Conservation (phyloP, 2,797 vertebrate genomes). For the Chelon auratus region DNA sequence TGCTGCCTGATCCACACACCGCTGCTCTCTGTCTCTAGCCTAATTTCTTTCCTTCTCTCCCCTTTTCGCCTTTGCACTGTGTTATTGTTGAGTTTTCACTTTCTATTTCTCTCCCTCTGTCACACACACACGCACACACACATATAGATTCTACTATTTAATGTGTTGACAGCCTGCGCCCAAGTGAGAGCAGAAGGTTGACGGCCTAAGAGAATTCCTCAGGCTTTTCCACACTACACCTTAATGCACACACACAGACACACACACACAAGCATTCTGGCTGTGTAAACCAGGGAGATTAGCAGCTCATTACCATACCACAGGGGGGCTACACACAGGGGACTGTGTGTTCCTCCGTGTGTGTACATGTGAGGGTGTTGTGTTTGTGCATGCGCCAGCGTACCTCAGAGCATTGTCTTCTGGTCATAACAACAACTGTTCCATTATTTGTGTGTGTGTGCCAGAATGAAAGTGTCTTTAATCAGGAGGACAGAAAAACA, state of each 20-base stretch:
- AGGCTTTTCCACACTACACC: slow-evolving; percentile 78
- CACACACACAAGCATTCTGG: slow-evolving; percentile 61
- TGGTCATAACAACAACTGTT: slow-evolving; percentile 82
- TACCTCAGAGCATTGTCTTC: slow-evolving; percentile 78
- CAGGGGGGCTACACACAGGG: slow-evolving; percentile 75
- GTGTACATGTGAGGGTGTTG: slow-evolving; percentile 27
- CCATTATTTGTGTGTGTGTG: slow-evolving; percentile 65
- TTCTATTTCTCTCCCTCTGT: slow-evolving; percentile 47
- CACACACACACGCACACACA: slow-evolving; percentile 32
- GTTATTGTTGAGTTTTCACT: slow-evolving; percentile 57
- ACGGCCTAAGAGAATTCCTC: slow-evolving; percentile 81
- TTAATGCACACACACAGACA: slow-evolving; percentile 62
- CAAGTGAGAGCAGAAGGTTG: slow-evolving; percentile 83
- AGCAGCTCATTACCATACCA: slow-evolving; percentile 84
- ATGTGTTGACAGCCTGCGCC: slow-evolving; percentile 82
- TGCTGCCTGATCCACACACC: slow-evolving; percentile 46
- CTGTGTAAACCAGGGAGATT: slow-evolving; percentile 83
- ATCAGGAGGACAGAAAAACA: slow-evolving; percentile 72
- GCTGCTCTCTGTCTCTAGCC: slow-evolving; percentile 34
- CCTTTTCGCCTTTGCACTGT: slow-evolving; percentile 31
- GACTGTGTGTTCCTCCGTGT: slow-evolving; percentile 58
- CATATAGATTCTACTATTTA: slow-evolving; percentile 64
- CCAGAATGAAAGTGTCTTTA: slow-evolving; percentile 74
- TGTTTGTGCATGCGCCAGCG: slow-evolving; percentile 53
- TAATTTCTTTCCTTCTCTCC: slow-evolving; percentile 45